Conservation (phyloP, 2,888 invertebrate species). For the Cataglyphis rosenhaueri region DNA sequence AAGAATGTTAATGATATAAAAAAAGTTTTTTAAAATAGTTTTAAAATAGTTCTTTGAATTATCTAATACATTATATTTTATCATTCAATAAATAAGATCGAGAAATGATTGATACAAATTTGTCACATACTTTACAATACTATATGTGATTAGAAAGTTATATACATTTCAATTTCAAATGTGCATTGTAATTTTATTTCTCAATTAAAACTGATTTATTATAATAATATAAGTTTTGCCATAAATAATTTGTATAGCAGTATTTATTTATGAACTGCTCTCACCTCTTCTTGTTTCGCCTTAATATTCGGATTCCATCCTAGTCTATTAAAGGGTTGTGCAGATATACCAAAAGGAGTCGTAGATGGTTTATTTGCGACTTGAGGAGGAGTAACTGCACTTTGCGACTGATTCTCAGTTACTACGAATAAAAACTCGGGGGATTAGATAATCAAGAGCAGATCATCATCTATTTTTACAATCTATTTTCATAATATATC, state of each 20-base stretch:
- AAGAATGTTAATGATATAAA: slow-evolving; percentile 10
- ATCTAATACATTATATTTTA: slow-evolving; percentile 13
- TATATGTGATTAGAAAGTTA: background rate
- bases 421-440: slow-evolving; percentile 78
- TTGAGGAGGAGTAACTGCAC: slow-evolving; percentile 75
- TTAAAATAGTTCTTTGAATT: slow-evolving; percentile 4
- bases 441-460: background rate
- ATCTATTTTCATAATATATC: background rate
- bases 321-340: slow-evolving; percentile 86
- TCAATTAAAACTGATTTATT: background rate
- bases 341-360: slow-evolving; percentile 85
- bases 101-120: background rate
- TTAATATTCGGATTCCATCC: slow-evolving; percentile 87
- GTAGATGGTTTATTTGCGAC: slow-evolving; percentile 86
- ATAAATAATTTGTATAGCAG: slow-evolving; percentile 6
- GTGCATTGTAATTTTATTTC: background rate
- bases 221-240: background rate
- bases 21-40: slow-evolving; percentile 5
- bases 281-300: slow-evolving; percentile 86
- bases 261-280: slow-evolving; percentile 14
- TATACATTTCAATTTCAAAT: slow-evolving; percentile 14
- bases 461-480: background rate
- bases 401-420: slow-evolving; percentile 86
- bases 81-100: slow-evolving; percentile 10
- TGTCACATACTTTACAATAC: slow-evolving; percentile 20